Evolutionary conservation across 1,140 invertebrate genomes (phyloP).

Genomic region (Nymphalis io): DNA sequence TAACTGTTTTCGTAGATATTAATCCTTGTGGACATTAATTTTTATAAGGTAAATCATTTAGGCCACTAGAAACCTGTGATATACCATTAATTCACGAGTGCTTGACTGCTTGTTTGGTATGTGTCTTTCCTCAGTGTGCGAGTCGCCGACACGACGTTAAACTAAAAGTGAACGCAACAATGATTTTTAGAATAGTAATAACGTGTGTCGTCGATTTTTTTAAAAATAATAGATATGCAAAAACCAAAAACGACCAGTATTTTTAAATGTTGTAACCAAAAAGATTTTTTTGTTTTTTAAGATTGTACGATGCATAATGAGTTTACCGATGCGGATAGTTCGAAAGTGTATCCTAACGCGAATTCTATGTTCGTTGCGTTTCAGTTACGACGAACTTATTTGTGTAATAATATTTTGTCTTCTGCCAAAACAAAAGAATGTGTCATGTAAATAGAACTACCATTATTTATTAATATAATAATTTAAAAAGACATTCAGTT

Average conservation of each 20-base stretch:
- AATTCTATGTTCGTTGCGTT: constrained; percentile 46
- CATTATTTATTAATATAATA: constrained; percentile 82
- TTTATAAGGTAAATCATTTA: constrained; percentile 59
- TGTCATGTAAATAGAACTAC: constrained; percentile 81
- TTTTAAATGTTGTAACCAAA: constrained; percentile 72
- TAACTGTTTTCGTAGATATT: constrained; percentile 35
- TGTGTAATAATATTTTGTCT: constrained; percentile 78
- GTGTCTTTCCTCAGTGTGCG: constrained; percentile 56
- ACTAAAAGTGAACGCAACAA: constrained; percentile 24
- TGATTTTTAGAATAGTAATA: constrained; percentile 20
- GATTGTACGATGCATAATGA: constrained; percentile 36
- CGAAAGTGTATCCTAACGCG: constrained; percentile 45
- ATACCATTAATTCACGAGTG: constrained; percentile 71
- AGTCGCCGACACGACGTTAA: constrained; percentile 43
- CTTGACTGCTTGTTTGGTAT: constrained; percentile 66
- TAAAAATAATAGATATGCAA: constrained; percentile 27
- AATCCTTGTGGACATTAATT: constrained; percentile 28
- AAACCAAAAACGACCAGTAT: constrained; percentile 78
- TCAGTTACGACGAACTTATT: constrained; percentile 63
- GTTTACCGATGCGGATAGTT: constrained; percentile 54
- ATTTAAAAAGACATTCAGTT: constrained; percentile 69
- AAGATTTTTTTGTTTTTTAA: constrained; percentile 46
- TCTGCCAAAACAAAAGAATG: constrained; percentile 80
- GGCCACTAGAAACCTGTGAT: constrained; percentile 78
- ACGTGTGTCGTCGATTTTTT: constrained; percentile 36